Evolutionary conservation across 2,888 invertebrate species (phyloP), one percentile per base, ranked within the genome.

Genomic region (Eledone cirrhosa): DNA sequence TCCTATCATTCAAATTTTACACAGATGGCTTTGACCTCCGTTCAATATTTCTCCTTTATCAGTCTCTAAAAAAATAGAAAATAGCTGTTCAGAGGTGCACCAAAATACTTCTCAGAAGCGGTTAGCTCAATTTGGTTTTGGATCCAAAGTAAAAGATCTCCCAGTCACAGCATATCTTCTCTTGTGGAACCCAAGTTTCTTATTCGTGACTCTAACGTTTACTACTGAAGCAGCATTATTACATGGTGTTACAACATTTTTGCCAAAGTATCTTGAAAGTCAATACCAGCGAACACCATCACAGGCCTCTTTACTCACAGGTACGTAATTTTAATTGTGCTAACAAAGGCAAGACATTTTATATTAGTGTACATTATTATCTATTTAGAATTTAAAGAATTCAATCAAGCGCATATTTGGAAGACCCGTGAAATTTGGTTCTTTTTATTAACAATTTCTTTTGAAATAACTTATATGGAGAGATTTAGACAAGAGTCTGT

Each of bases 261-360:
- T 94, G 84, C 93, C 94, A 14, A 95, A 94, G 87, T 94, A 94
- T 88, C 92, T 95, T 87, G 95, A 95, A 90, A 94, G 94, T 14
- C 94, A 94, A 87, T 95, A 93, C 87, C 92, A 93, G 82, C 93
- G 93, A 81, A 93, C 93, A 0, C 93, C 95, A 0, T 94, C 93
- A 16, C 92, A 92, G 78, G 94, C 94, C n/a, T 94, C 94, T 24
- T 92, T 94, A 80, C 91, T 94, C 80, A 93, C 94, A 83, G 95
- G 94, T 93, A 81, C 77, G 67, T 47, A 24, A 19, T 22, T 27
- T 77, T n/a, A 5, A 27, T 72, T 74, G 8, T 41, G 41, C 11
- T 41, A 8, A 41, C 41, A 41, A 41, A 3, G 41, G 11, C 5
- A 41, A n/a, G n/a, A n/a, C n/a, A n/a, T n/a, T n/a, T n/a, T n/a